Conservation (phyloP, 2,888 invertebrate species). For the Esperia sulphurella region DNA sequence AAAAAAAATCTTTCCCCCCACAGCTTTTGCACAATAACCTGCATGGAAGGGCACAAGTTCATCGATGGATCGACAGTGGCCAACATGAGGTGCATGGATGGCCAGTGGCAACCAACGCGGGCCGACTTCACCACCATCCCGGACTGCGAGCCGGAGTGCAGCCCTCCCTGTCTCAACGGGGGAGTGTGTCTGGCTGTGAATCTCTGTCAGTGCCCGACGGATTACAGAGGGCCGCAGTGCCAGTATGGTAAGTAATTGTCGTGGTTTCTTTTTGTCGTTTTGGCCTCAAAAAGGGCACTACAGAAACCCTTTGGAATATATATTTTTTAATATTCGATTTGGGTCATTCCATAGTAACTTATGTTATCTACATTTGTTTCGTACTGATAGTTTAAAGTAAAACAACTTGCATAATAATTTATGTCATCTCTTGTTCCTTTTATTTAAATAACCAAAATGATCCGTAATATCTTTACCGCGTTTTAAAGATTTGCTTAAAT, state of each 20-base stretch:
- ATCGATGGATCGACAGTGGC: constrained; percentile 84
- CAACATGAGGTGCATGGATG: constrained; percentile 84
- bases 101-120: constrained; percentile 84
- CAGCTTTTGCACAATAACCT: constrained; percentile 84
- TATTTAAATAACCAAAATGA: too few species aligned
- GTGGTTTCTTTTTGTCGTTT: too few species aligned
- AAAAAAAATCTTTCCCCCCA: neutral
- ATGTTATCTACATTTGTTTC: too few species aligned
- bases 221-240: constrained; percentile 85
- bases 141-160: constrained; percentile 83
- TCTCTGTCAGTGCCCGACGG: constrained; percentile 87
- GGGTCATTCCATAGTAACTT: too few species aligned
- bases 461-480: too few species aligned
- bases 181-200: constrained; percentile 89
- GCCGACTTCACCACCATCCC: constrained; percentile 81
- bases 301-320: too few species aligned
- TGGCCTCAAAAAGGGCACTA: too few species aligned
- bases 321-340: too few species aligned
- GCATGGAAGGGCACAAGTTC: constrained; percentile 83
- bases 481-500: too few species aligned
- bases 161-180: constrained; percentile 87
- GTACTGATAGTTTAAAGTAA: too few species aligned
- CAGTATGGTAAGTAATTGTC: constrained; percentile 76
- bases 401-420: too few species aligned
- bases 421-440: too few species aligned